These are phyloP conservation scores for Antitype chi DNA, from an alignment of 2,888 invertebrate genomes.

Conservation along the genomic window DNA sequence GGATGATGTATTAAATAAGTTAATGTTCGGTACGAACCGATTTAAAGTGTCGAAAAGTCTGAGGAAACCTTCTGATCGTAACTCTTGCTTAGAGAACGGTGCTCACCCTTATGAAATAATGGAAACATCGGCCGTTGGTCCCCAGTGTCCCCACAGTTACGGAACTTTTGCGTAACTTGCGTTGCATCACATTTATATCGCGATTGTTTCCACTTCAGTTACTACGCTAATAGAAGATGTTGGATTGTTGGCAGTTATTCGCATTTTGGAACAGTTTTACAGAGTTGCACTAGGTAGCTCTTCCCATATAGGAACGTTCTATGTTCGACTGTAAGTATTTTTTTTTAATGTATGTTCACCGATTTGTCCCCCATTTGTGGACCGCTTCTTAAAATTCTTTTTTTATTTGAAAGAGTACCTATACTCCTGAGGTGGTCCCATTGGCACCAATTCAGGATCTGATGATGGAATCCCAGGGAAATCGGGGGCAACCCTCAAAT, in stretches of 20 bases:
- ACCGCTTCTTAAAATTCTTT: too few relatives aligned
- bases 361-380: too few relatives aligned
- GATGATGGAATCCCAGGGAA: too few relatives aligned
- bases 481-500: too few relatives aligned
- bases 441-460: too few relatives aligned
- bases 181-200: conserved; percentile 58
- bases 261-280: background rate
- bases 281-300: background rate
- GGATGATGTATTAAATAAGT: background rate
- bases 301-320: background rate
- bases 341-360: too few relatives aligned
- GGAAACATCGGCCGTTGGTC: conserved; percentile 48
- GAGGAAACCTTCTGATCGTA: conserved; percentile 39
- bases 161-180: conserved; percentile 66
- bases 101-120: conserved; percentile 60
- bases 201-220: conserved; percentile 68
- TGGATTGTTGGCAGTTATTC: conserved; percentile 16
- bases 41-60: conserved; percentile 32
- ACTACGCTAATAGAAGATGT: conserved; percentile 41
- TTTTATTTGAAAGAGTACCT: too few relatives aligned
- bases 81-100: conserved; percentile 22
- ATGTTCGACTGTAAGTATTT: too few relatives aligned
- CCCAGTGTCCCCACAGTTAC: conserved; percentile 48
- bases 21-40: conserved; percentile 19
- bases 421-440: too few relatives aligned